Percentiles rank a stretch among this genome's conserved stretches.
These are phyloP conservation scores for Etheostoma perlongum DNA, from an alignment of 2,797 vertebrate genomes.

Conservation along the genomic window DNA sequence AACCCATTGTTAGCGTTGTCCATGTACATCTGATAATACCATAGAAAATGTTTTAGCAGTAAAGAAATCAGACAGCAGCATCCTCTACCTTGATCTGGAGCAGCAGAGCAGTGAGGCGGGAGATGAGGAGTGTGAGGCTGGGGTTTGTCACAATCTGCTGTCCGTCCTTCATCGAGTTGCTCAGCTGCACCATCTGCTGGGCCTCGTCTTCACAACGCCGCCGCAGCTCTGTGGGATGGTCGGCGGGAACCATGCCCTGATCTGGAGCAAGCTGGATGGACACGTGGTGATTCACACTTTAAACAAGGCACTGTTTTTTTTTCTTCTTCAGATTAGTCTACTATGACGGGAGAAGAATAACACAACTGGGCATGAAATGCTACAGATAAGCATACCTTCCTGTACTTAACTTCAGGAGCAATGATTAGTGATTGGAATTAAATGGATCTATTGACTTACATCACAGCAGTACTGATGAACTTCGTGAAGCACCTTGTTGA, in stretches of 20 bases:
- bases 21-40: no score
- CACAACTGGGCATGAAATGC: neutral
- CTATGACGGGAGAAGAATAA: neutral
- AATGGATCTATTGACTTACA: slow-evolving; percentile 73
- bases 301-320: neutral
- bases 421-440: neutral
- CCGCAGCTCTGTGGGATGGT: slow-evolving; percentile 94
- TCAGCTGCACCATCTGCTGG: slow-evolving; percentile 91
- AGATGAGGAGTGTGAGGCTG: slow-evolving; percentile 92
- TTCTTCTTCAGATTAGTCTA: neutral
- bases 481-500: slow-evolving; percentile 97
- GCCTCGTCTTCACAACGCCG: slow-evolving; percentile 95
- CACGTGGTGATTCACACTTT: slow-evolving; percentile 10
- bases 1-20: neutral
- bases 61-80: neutral
- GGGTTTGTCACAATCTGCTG: slow-evolving; percentile 90
- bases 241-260: slow-evolving; percentile 94
- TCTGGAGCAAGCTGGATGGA: slow-evolving; percentile 92
- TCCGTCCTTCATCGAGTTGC: slow-evolving; percentile 85
- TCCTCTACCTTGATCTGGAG: slow-evolving; percentile 94
- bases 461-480: slow-evolving; percentile 98
- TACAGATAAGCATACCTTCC: neutral
- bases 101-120: slow-evolving; percentile 94
- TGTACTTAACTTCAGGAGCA: neutral
- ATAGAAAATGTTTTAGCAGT: no score